Evolutionary conservation across 2,113 vertebrate genomes (phyloP).

Genomic region (Psilopsiagon aurifrons): DNA sequence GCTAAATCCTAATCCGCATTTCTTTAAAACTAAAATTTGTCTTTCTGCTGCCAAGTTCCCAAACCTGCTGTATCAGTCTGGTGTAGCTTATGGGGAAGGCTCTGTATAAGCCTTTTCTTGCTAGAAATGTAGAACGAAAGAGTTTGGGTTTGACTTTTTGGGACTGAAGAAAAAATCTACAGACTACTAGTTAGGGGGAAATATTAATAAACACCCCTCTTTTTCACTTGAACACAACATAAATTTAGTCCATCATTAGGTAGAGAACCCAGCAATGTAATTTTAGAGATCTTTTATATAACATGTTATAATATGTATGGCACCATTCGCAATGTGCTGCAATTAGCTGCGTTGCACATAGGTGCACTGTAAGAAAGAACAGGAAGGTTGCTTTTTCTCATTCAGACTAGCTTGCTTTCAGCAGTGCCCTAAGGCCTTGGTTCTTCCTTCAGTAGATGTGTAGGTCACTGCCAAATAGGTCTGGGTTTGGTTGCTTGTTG

Average conservation of each 20-base stretch:
- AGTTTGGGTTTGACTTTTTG: background rate
- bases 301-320: background rate
- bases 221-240: background rate
- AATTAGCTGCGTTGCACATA: background rate
- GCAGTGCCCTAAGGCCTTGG: background rate
- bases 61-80: background rate
- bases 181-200: background rate
- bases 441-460: background rate
- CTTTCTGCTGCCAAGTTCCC: background rate
- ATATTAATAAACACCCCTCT: background rate
- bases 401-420: background rate
- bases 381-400: background rate
- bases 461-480: constrained; percentile 26
- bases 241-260: background rate
- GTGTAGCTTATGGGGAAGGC: background rate
- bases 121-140: background rate
- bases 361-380: background rate
- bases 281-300: background rate
- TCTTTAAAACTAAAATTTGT: background rate
- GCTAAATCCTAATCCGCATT: background rate
- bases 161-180: background rate
- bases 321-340: background rate
- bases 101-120: background rate
- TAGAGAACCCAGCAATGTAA: background rate
- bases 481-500: constrained; percentile 17